Base-by-base conservation (phyloP, 2,888 invertebrate species). In the Oithona nana region DNA sequence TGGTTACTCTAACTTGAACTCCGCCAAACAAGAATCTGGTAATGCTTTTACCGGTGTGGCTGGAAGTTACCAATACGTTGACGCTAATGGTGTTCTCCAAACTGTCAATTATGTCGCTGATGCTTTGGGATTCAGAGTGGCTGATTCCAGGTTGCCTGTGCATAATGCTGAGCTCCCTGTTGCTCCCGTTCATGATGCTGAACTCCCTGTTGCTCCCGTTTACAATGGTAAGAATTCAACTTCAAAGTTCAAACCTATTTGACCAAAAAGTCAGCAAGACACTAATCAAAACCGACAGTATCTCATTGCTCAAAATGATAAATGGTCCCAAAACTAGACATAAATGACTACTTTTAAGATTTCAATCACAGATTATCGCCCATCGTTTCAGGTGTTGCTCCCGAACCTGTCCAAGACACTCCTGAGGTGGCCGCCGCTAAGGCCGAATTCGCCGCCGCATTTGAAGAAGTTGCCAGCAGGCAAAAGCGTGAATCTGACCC, bases 1-100 rank as follows among this genome's bases (percentile, higher is more conserved):
- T 28, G 60, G 60, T 1, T 60, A 60, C 51, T 48, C 49, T 28
- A 60, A 60, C 51, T 13, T 50, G n/a, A 50, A 60, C 60, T 49
- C 51, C n/a, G 60, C 60, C 51, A 60, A 60, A 13, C 49, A 60
- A 11, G 60, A 60, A 28, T 1, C 22, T 22, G 60, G 60, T 26
- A 60, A 60, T 28, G 28, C 60, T 28, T 51, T 39, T 24, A 3
- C 51, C 1, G 60, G 60, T 1, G 60, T 60, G 22, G n/a, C n/a
- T 28, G 60, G 60, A 11, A 24, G 26, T 8, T 60, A 60, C 49
- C 28, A 28, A 3, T 60, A 60, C 28, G 51, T 60, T 22, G 60
- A 60, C 28, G 26, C 60, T 22, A 60, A 60, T 51, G 60, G 60
- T 16, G 51, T 24, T 20, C 51, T 60, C n/a, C 60, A 60, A 49